phyloP scores from a whole-genome alignment of 2,113 vertebrate genomes.

The Sula dactylatra region DNA sequence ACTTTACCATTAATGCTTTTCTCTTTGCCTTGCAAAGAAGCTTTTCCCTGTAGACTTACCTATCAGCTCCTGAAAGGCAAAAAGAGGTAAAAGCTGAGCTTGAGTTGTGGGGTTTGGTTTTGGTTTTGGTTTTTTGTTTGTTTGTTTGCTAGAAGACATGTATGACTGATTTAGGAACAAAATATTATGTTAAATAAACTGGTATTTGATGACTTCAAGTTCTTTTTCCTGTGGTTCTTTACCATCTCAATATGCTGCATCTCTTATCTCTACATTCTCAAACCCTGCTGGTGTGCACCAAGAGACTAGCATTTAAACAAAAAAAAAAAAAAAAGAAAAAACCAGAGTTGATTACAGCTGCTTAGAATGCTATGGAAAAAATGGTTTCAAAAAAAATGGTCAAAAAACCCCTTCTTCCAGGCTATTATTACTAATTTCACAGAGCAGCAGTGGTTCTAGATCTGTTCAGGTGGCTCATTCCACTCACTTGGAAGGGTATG shows the following conservation, averaged over 20 bases:
- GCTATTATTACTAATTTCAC: background rate
- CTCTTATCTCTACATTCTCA: background rate
- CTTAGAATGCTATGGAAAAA: background rate
- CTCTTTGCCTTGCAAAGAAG: background rate
- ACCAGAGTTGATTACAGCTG: background rate
- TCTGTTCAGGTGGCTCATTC: background rate
- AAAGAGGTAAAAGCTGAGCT: background rate
- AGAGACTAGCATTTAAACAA: background rate
- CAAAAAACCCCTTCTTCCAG: fast-evolving
- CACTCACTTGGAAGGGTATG: background rate
- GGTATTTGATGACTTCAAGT: background rate
- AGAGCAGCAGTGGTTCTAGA: background rate
- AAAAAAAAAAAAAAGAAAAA: background rate
- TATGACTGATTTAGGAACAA: background rate
- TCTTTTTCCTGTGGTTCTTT: background rate
- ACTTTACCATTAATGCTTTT: background rate
- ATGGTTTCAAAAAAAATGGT: background rate
- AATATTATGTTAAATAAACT: background rate
- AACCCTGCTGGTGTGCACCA: background rate
- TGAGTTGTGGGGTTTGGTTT: background rate
- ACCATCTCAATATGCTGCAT: background rate
- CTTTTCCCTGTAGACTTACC: background rate
- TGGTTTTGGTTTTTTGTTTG: background rate
- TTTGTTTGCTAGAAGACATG: background rate
- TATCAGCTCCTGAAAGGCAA: background rate